phyloP scores from a whole-genome alignment of 2,888 invertebrate species.

The Sarcophaga rosellei region DNA sequence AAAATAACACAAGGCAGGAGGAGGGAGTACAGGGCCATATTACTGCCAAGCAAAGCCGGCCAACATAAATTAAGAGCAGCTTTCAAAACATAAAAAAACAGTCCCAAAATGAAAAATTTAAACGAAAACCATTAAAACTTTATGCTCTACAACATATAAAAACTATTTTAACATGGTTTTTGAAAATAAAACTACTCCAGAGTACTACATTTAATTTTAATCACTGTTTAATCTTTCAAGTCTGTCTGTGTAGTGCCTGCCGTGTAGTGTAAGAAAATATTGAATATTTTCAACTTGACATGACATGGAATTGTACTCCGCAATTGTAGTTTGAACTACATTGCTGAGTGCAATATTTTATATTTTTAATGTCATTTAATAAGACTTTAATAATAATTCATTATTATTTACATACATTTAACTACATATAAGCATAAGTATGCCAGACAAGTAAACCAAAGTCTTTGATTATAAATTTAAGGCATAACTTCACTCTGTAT shows the following conservation, averaged over 20 bases:
- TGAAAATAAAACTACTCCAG: not conserved
- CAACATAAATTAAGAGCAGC: slow-evolving; percentile 10
- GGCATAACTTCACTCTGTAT: too few relatives aligned
- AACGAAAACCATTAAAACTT: not conserved
- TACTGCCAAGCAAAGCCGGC: not conserved
- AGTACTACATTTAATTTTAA: not conserved
- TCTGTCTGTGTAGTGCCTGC: not conserved
- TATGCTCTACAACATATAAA: not conserved
- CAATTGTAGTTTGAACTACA: not conserved
- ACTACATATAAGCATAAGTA: not conserved
- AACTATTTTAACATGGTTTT: not conserved
- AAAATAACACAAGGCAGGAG: not conserved
- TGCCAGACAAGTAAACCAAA: not conserved
- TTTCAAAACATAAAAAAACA: not conserved
- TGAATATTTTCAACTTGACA: not conserved
- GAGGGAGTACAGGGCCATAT: slow-evolving; percentile 9
- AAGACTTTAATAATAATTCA: not conserved
- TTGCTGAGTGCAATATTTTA: not conserved
- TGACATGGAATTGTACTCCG: slow-evolving; percentile 9
- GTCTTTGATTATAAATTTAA: too few relatives aligned
- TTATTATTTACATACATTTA: not conserved
- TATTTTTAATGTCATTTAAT: slow-evolving; percentile 2
- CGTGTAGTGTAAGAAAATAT: not conserved
- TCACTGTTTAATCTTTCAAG: not conserved
- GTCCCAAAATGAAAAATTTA: not conserved